These are phyloP conservation scores for Pseudomugil gertrudae DNA, from an alignment of 2,797 vertebrate genomes.

Conservation along the genomic window DNA sequence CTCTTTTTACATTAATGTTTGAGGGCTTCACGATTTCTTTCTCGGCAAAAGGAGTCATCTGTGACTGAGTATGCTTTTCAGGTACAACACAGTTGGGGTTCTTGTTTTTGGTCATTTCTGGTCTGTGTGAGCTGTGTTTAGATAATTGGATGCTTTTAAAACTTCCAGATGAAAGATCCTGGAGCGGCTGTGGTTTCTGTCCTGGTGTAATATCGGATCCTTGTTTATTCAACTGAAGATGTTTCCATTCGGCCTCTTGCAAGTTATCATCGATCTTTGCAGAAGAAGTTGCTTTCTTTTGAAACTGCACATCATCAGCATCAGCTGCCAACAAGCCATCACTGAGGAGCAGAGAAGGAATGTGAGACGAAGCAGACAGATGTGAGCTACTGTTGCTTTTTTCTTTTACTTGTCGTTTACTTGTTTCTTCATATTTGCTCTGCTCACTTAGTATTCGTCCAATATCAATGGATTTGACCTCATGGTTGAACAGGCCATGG, in stretches of 20 bases:
- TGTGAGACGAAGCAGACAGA: conserved; percentile 15
- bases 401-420: conserved; percentile 18
- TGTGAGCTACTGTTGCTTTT: conserved; percentile 19
- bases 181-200: conserved; percentile 45
- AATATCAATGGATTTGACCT: conserved; percentile 90
- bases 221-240: conserved; percentile 18
- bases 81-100: conserved; percentile 10
- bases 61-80: conserved; percentile 25
- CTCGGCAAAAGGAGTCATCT: conserved; percentile 18
- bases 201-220: conserved; percentile 45
- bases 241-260: conserved; percentile 27
- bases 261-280: conserved; percentile 13
- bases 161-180: conserved; percentile 51
- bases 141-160: conserved; percentile 34
- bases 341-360: conserved; percentile 13
- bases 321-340: conserved; percentile 24
- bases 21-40: conserved; percentile 21
- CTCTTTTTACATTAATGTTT: conserved; percentile 26
- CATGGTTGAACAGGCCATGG: conserved; percentile 87
- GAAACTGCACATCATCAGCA: conserved; percentile 21
- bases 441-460: conserved; percentile 81
- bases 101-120: conserved; percentile 9
- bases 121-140: conserved; percentile 26
- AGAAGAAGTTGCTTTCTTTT: conserved; percentile 14
- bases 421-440: conserved; percentile 44